Evolutionary conservation across 2,797 vertebrate genomes (phyloP).

Genomic region (Cygnus olor): DNA sequence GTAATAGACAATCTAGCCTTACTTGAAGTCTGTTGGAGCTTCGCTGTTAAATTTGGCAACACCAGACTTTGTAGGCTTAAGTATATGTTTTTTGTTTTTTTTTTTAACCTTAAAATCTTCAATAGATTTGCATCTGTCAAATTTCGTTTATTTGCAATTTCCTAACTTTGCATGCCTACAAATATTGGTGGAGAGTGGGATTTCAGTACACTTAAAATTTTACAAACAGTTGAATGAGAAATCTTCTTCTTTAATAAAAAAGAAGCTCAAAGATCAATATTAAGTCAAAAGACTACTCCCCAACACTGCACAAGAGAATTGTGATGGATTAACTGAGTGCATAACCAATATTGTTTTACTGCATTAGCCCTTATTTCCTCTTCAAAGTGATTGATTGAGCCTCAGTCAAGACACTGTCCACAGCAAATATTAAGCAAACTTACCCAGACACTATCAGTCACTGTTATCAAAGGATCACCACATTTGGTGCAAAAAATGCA

Average conservation of each 20-base stretch:
- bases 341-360: constrained; percentile 69
- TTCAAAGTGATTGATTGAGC: constrained; percentile 70
- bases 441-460: constrained; percentile 68
- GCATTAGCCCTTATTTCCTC: constrained; percentile 76
- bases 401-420: constrained; percentile 57
- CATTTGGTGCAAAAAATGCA: background rate
- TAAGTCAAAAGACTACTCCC: background rate
- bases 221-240: background rate
- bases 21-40: background rate
- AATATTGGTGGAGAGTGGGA: background rate
- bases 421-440: constrained; percentile 70
- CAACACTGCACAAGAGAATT: constrained; percentile 22
- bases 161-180: background rate
- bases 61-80: background rate
- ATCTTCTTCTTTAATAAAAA: background rate
- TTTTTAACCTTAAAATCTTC: background rate
- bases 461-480: constrained; percentile 42
- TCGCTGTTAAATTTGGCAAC: background rate
- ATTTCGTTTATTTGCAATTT: background rate
- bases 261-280: background rate
- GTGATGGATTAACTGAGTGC: constrained; percentile 68
- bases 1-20: background rate
- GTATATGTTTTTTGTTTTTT: background rate
- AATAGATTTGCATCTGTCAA: background rate
- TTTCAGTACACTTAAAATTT: background rate